Percentiles rank a stretch among this genome's conserved stretches.
phyloP scores from a whole-genome alignment of 1,140 invertebrate species.

The Trichonephila inaurata region DNA sequence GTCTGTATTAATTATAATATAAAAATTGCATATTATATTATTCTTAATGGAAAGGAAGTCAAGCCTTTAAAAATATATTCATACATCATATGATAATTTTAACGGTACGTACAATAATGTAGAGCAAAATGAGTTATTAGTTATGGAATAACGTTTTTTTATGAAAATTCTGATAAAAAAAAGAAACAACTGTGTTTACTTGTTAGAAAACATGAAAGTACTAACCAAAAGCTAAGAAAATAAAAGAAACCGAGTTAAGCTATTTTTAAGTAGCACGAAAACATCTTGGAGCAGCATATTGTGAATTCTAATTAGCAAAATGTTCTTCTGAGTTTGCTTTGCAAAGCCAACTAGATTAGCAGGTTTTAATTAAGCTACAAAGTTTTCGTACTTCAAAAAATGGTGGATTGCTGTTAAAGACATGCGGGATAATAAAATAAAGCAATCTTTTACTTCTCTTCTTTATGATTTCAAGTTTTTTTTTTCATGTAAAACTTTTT shows the following conservation, averaged over 20 bases:
- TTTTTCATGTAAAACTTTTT: neutral
- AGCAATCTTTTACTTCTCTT: neutral
- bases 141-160: neutral
- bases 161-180: neutral
- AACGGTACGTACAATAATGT: too few species aligned
- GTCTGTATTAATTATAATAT: too few species aligned
- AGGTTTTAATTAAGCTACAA: constrained; percentile 28
- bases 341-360: neutral
- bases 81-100: too few species aligned
- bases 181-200: neutral
- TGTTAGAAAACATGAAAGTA: neutral
- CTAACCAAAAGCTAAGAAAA: neutral
- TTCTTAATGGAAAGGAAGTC: too few species aligned
- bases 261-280: neutral
- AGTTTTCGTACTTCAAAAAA: neutral
- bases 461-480: neutral
- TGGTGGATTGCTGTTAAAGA: neutral
- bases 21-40: too few species aligned
- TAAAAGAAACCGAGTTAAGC: neutral
- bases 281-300: neutral
- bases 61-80: too few species aligned
- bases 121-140: neutral
- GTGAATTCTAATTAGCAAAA: constrained; percentile 22
- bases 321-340: neutral
- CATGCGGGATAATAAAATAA: neutral